Percentiles rank a stretch among this genome's conserved stretches.
Conservation (phyloP, 2,888 invertebrate species). For the Plemyria rubiginata region DNA sequence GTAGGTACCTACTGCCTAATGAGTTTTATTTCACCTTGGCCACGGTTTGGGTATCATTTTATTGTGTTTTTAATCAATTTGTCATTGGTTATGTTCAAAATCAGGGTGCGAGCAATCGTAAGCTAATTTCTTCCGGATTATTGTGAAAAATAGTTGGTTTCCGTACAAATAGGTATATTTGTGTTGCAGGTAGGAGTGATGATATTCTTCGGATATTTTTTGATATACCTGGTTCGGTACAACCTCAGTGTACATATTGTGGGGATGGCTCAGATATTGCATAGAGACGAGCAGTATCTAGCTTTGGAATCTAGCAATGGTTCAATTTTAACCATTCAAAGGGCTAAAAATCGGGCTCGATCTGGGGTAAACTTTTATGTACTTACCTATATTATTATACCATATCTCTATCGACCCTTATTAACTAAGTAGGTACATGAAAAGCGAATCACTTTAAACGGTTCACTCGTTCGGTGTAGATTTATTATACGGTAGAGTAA, state of each 20-base stretch:
- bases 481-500: too few relatives aligned
- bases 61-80: conserved; percentile 35
- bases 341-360: conserved; percentile 5
- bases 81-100: conserved; percentile 61
- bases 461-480: too few relatives aligned
- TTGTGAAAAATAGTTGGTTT: conserved; percentile 8
- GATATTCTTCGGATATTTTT: conserved; percentile 84
- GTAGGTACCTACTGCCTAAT: not conserved
- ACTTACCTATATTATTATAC: too few relatives aligned
- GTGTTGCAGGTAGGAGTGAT: conserved; percentile 73
- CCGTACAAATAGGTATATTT: not conserved
- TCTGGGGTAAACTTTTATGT: conserved; percentile 17
- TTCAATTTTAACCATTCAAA: conserved; percentile 11
- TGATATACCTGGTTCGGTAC: conserved; percentile 69
- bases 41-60: conserved; percentile 36
- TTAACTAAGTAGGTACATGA: too few relatives aligned
- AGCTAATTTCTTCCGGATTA: conserved; percentile 45
- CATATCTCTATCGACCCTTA: not conserved
- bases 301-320: not conserved
- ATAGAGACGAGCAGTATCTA: conserved; percentile 42
- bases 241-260: conserved; percentile 78
- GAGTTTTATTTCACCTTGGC: conserved; percentile 45
- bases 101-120: conserved; percentile 72
- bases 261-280: conserved; percentile 66
- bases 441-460: too few relatives aligned